Conservation (phyloP, 2,888 invertebrate genomes). For the Melipona beecheii region DNA sequence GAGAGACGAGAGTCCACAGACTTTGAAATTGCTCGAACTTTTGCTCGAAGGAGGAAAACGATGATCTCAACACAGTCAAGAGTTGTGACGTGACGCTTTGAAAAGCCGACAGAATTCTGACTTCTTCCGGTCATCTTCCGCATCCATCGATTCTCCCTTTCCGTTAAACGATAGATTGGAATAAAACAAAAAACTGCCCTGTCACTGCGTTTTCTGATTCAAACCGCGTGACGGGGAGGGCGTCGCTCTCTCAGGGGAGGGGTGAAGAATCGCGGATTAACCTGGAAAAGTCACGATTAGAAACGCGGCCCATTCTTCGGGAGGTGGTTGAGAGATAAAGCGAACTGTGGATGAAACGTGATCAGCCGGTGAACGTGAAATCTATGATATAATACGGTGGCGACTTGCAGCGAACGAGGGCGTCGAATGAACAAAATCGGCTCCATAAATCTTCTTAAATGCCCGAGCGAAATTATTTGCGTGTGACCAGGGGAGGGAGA, state of each 20-base stretch:
- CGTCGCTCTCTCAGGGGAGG: neutral
- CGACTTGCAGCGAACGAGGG: neutral
- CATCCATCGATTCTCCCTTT: too few relatives aligned
- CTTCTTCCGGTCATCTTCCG: neutral
- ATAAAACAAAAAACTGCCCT: neutral
- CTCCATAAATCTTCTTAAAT: slow-evolving; percentile 36
- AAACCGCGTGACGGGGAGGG: neutral
- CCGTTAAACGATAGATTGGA: neutral
- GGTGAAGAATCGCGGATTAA: neutral
- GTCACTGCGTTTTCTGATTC: neutral
- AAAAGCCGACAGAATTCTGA: neutral
- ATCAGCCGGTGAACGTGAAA: neutral
- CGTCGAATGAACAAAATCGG: slow-evolving; percentile 4
- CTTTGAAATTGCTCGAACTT: neutral
- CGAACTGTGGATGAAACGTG: neutral
- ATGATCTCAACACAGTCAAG: too few relatives aligned
- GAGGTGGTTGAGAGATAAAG: neutral
- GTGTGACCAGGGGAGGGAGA: too few relatives aligned
- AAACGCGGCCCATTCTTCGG: neutral
- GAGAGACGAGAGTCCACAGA: neutral
- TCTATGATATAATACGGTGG: neutral
- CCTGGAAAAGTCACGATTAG: slow-evolving; percentile 7
- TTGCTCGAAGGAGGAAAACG: too few relatives aligned
- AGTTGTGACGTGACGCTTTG: too few relatives aligned
- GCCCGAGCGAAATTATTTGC: slow-evolving; percentile 29